Percentiles rank a stretch among this genome's conserved stretches.
Evolutionary conservation across 2,888 invertebrate species (phyloP).

Genomic region (Conops quadrifasciatus): DNA sequence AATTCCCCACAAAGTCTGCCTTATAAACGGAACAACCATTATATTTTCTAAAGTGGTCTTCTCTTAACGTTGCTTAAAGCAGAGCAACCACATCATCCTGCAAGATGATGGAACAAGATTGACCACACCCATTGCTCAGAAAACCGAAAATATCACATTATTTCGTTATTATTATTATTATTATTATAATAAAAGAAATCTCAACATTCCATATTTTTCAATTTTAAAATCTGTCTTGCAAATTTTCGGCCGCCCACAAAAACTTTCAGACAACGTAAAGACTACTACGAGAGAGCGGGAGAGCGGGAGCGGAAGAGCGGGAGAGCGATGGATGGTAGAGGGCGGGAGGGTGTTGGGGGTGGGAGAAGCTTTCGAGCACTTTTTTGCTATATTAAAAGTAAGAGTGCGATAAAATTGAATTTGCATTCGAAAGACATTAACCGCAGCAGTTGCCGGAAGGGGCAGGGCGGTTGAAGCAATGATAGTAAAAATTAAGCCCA

Average conservation of each 20-base stretch:
- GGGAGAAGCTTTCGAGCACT: constrained; percentile 4
- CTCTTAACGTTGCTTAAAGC: too few relatives aligned
- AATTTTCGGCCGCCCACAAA: background rate
- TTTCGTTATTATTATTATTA: too few relatives aligned
- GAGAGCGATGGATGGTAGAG: background rate
- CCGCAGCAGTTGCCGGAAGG: constrained; percentile 57
- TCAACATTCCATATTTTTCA: too few relatives aligned
- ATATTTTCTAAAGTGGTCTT: too few relatives aligned
- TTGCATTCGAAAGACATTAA: constrained; percentile 63
- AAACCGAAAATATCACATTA: too few relatives aligned
- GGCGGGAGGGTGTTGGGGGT: background rate
- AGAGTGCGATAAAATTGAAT: constrained; percentile 60
- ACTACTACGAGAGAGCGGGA: background rate
- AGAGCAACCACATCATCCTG: too few relatives aligned
- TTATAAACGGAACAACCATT: too few relatives aligned
- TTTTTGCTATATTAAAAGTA: constrained; percentile 57
- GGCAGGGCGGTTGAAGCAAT: constrained; percentile 41
- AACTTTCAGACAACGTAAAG: background rate
- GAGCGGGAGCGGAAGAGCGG: background rate
- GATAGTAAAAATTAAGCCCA: constrained; percentile 53
- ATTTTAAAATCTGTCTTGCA: too few relatives aligned
- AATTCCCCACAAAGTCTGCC: too few relatives aligned
- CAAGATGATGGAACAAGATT: too few relatives aligned
- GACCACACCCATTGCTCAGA: too few relatives aligned
- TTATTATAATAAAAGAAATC: too few relatives aligned